Evolutionary conservation across 2,113 vertebrate genomes (phyloP), one percentile per base, ranked within the genome.

Genomic region (Apteryx owenii): DNA sequence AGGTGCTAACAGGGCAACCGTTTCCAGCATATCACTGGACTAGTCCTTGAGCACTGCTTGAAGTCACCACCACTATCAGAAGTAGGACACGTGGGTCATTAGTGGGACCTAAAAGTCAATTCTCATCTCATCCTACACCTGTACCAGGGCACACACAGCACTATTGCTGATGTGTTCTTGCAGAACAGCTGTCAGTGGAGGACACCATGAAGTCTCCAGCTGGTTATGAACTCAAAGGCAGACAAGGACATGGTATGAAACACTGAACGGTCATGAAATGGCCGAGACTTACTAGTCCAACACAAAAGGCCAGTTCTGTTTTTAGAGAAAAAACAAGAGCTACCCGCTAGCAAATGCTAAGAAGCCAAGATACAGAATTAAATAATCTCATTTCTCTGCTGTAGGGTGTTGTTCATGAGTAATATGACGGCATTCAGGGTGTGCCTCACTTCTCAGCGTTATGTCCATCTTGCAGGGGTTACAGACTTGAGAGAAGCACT

Each of bases 381-480:
- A 36, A 56, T 13, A 33, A 19, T 73, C 81, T 88, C 46, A 13
- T 64, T 94, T 89, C 95, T 92, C 92, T 4, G 8, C 80, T 86
- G 69, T 90, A 72, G 90, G 89, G 88, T 54, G 77, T 17, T 97
- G 96, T 89, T 96, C 90, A 82, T 88, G 92, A 97, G 94, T 62
- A 92, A 95, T 90, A 48, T 65, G 42, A 69, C 85, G 94, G 97
- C 86, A 44, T 3, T 62, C 78, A 88, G 96, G 96, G 90, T 19
- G 87, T 85, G 91, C 80, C 93, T 4, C 53, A 1, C 33, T 85
- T 94, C 89, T 75, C 78, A 68, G 90, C 75, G 0, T 28, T 17
- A 38, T 7, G 22, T 53, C 90, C 88, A 85, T 68, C 93, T 79
- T 54, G 68, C 72, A 88, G 69, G 71, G 89, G 68, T 82, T 40